Evolutionary conservation across 2,797 vertebrate species (phyloP).

Genomic region (Xerus rutilus): DNA sequence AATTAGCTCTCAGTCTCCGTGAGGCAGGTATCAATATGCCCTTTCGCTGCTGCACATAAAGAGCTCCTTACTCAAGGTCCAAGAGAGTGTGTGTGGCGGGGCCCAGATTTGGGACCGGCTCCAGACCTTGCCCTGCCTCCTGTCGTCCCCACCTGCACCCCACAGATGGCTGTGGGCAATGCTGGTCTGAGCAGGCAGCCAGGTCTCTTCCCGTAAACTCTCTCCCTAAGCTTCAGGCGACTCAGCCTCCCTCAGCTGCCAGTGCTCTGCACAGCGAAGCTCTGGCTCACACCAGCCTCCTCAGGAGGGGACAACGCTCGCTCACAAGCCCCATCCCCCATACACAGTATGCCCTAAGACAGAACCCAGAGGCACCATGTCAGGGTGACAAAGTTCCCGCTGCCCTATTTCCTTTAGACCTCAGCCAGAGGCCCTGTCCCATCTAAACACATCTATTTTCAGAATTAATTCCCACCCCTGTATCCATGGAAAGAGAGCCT

Average conservation of each 20-base stretch:
- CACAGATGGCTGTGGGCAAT: neutral
- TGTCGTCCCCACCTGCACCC: neutral
- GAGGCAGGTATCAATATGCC: neutral
- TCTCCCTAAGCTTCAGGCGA: neutral
- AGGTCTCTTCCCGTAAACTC: neutral
- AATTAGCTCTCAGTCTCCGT: conserved; percentile 4
- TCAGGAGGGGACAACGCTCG: neutral
- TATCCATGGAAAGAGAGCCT: neutral
- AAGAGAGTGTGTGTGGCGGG: neutral
- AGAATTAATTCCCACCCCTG: neutral
- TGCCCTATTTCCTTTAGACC: neutral
- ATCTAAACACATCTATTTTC: neutral
- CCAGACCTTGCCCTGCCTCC: neutral
- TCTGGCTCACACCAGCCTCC: neutral
- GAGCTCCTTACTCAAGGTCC: neutral
- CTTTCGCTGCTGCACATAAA: neutral
- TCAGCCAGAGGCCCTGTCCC: neutral
- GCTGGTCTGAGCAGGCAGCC: neutral
- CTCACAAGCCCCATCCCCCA: neutral
- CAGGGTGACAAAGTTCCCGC: neutral
- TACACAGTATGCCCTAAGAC: neutral
- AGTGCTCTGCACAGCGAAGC: neutral
- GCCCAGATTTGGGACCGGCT: neutral
- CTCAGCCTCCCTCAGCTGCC: neutral
- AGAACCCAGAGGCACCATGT: neutral